A percentile compares a stretch with the other conserved stretches of the same genome.
Conservation (phyloP, 1,140 invertebrate species). For the Listronotus oregonensis region DNA sequence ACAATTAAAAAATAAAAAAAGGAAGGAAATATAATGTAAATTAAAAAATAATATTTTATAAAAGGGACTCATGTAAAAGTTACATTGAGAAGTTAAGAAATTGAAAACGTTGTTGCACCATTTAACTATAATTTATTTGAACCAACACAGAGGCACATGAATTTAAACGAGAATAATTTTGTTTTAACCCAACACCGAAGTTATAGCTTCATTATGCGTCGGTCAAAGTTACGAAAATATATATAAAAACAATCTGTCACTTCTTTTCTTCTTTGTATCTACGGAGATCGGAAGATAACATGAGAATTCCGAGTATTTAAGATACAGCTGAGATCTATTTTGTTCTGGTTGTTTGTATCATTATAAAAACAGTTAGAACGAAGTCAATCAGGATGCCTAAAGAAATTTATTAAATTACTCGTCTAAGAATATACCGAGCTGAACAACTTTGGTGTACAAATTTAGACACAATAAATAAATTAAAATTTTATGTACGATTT, state of each 20-base stretch:
- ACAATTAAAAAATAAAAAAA: no score
- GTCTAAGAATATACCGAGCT: background rate
- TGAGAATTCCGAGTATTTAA: conserved; percentile 16
- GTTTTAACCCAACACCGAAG: background rate
- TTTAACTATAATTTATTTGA: no score
- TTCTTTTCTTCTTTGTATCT: conserved; percentile 22
- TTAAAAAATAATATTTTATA: no score
- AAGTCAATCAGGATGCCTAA: conserved; percentile 29
- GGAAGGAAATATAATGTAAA: no score
- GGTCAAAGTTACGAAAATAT: conserved; percentile 28
- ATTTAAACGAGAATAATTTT: no score
- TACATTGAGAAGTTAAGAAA: no score
- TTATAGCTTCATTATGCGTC: conserved; percentile 27
- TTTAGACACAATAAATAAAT: no score
- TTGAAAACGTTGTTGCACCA: no score
- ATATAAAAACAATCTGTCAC: conserved; percentile 30
- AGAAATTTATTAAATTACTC: conserved; percentile 20
- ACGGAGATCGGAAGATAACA: conserved; percentile 26
- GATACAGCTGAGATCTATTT: conserved; percentile 9
- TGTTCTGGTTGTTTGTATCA: conserved; percentile 15
- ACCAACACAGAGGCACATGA: no score
- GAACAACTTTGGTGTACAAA: conserved; percentile 7
- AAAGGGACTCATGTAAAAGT: no score
- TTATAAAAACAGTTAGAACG: conserved; percentile 19
- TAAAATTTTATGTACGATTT: no score